phyloP scores from a whole-genome alignment of 1,140 invertebrate genomes.

The Holcopasites calliopsidis region DNA sequence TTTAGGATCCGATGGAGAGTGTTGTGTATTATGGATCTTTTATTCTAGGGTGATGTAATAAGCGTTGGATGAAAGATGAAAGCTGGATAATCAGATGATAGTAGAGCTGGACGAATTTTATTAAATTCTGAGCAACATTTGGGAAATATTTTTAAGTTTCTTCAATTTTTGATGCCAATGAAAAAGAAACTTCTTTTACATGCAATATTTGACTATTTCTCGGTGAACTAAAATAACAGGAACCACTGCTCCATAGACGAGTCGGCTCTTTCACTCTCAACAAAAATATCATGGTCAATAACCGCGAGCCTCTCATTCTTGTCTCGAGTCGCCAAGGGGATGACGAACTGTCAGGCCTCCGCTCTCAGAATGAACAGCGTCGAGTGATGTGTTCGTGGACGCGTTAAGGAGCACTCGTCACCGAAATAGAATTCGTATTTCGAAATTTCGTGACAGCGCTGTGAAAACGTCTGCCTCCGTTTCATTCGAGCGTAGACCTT shows the following conservation, averaged over 20 bases:
- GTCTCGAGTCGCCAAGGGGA: conserved; percentile 66
- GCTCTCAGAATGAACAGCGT: conserved; percentile 69
- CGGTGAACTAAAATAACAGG: conserved; percentile 17
- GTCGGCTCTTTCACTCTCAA: conserved; percentile 42
- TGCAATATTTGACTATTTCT: conserved; percentile 7
- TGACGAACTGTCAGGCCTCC: conserved; percentile 75
- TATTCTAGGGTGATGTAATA: not conserved
- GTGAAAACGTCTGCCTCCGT: not conserved
- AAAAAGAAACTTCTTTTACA: no score
- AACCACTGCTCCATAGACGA: no score
- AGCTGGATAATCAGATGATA: no score
- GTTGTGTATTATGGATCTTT: not conserved
- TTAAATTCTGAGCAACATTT: no score
- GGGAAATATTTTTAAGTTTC: no score
- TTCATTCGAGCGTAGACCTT: not conserved
- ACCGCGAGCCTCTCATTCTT: conserved; percentile 67
- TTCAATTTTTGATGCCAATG: no score
- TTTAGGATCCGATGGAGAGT: not conserved
- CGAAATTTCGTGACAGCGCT: conserved; percentile 24
- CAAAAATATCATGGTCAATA: conserved; percentile 62
- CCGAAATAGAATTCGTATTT: conserved; percentile 71
- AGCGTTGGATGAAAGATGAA: not conserved
- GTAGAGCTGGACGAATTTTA: no score
- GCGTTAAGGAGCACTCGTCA: conserved; percentile 70
- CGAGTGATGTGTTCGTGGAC: conserved; percentile 74